Evolutionary conservation across 2,888 invertebrate species (phyloP), one percentile per base, ranked within the genome.

Genomic region (Punctoribates punctum): DNA sequence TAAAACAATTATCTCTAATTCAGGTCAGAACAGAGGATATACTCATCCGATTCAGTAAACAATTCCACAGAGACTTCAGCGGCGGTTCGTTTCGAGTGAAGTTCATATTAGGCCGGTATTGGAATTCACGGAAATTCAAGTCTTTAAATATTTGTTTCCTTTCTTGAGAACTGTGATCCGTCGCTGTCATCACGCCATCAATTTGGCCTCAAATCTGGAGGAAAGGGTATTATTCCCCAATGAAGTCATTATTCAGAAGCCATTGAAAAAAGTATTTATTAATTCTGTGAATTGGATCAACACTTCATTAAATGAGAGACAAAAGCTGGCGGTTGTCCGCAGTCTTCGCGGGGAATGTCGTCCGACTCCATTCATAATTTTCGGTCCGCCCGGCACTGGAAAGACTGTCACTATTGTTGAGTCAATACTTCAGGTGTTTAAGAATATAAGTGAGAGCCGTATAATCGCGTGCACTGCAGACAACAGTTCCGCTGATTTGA

Each of bases 401-500:
- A 57, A 57, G 23, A 57, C 57, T 0, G 86, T 92, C 0, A 93
- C 93, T 0, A 82, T 93, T 1, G 91, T 96, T 46, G 97, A 97
- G 85, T 88, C 90, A 0, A 88, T 94, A 72, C 84, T 96, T 75
- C 96, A 97, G 85, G 87, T 95, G 80, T 78, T 77, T 75, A 78
- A 80, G 0, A 78, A 80, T 57, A 78, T 83, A 5, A 81, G 82
- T 5, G 79, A 79, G 67, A 83, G 84, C 78, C 80, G 84, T 80
- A 86, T 96, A 77, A 84, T 97, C 73, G 89, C 94, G 23, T 91
- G 91, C 60, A 89, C 95, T 1, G 96, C 96, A 0, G 95, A 96
- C 0, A 97, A 97, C 83, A 93, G 94, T 84, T 91, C 96, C 4
- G 92, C 94, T 0, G 93, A 96, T 86, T 87, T 96, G 74, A 87